Conservation (phyloP, 2,113 vertebrate genomes). For the Vanacampus margaritifer region DNA sequence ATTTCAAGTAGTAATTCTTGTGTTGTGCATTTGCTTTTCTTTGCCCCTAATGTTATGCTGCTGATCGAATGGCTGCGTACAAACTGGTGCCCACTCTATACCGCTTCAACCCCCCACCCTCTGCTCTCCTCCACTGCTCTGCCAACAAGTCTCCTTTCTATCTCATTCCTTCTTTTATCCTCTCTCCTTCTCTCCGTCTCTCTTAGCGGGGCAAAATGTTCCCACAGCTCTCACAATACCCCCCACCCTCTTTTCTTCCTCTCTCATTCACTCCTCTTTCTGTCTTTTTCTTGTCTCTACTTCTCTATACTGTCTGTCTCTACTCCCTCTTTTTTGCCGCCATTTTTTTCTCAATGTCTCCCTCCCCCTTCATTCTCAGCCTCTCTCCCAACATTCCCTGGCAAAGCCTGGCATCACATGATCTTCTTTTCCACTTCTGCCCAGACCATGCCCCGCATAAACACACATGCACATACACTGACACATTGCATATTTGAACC, state of each 20-base stretch:
- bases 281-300: conserved; percentile 27
- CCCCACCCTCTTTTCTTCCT: conserved; percentile 12
- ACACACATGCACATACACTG: conserved; percentile 17
- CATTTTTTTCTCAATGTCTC: conserved; percentile 20
- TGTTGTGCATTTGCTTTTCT: conserved; percentile 38
- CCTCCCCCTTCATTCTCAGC: conserved; percentile 12
- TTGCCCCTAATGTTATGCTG: conserved; percentile 19
- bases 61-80: conserved; percentile 42
- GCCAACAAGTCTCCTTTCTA: conserved; percentile 67
- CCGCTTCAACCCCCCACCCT: conserved; percentile 3
- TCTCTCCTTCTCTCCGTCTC: conserved; percentile 50
- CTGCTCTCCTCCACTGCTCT: conserved; percentile 39
- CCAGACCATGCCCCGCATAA: conserved; percentile 31
- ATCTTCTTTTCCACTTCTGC: conserved; percentile 50
- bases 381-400: conserved; percentile 39
- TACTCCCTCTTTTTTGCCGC: conserved; percentile 19
- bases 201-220: conserved; percentile 58
- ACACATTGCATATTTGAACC: conserved; percentile 17
- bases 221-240: conserved; percentile 59
- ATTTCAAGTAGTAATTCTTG: background rate
- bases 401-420: conserved; percentile 65
- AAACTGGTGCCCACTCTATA: conserved; percentile 47
- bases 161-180: conserved; percentile 62
- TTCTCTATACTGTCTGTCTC: conserved; percentile 14
- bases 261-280: conserved; percentile 35